Conservation (phyloP, 2,888 invertebrate species). For the Drosophila rellima region DNA sequence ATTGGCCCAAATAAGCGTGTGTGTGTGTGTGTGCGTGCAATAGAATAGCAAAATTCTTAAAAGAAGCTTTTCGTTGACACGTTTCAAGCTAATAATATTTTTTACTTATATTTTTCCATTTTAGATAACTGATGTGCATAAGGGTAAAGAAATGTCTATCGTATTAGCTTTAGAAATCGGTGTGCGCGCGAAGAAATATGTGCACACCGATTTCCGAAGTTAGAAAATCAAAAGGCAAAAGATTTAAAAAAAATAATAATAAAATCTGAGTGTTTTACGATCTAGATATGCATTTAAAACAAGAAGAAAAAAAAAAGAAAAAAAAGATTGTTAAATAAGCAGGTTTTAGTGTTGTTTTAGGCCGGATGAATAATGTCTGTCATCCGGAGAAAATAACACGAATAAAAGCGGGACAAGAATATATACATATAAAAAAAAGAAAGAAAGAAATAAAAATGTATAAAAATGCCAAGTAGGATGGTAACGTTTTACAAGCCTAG, state of each 20-base stretch:
- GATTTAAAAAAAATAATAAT: neutral
- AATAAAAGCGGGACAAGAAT: constrained; percentile 15
- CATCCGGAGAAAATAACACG: constrained; percentile 28
- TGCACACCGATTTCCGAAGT: constrained; percentile 54
- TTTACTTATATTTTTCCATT: constrained; percentile 2
- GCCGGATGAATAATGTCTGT: constrained; percentile 22
- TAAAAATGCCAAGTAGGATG: constrained; percentile 13
- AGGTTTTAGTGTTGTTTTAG: constrained; percentile 20
- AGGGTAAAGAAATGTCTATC: constrained; percentile 25
- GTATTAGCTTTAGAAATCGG: constrained; percentile 54
- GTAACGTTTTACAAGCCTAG: constrained; percentile 62
- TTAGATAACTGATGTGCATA: constrained; percentile 34
- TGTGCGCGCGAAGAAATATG: constrained; percentile 10
- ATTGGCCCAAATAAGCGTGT: neutral
- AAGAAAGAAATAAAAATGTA: neutral
- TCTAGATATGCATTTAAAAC: constrained; percentile 16
- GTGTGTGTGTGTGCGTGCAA: constrained; percentile 11
- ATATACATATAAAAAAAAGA: neutral
- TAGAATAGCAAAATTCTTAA: constrained; percentile 6
- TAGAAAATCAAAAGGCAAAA: neutral
- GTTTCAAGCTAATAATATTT: constrained; percentile 25
- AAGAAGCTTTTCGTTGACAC: constrained; percentile 35
- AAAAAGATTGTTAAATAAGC: constrained; percentile 30
- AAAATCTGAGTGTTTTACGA: constrained; percentile 29
- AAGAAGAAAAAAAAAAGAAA: constrained; percentile 7